These are phyloP conservation scores for Pseudotriccus pelzelni DNA, from an alignment of 2,797 vertebrate genomes.

Conservation along the genomic window DNA sequence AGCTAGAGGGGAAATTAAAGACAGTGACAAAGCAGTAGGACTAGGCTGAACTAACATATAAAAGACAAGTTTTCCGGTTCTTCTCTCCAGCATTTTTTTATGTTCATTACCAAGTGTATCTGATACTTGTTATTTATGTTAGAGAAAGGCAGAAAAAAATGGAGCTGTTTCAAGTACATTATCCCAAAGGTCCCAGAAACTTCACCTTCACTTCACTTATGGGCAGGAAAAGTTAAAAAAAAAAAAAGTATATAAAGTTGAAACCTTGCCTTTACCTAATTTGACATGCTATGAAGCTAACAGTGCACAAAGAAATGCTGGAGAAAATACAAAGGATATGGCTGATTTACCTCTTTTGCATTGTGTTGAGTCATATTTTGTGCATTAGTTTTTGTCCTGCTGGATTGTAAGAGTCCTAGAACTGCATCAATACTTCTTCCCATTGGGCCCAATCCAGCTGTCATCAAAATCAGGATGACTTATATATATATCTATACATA, in stretches of 20 bases:
- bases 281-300: not conserved
- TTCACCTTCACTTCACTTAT: not conserved
- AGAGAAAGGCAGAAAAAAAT: not conserved
- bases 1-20: slow-evolving; percentile 56
- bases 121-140: slow-evolving; percentile 39
- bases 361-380: not conserved
- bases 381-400: not conserved
- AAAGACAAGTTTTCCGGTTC: slow-evolving; percentile 42
- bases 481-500: not conserved
- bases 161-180: not conserved
- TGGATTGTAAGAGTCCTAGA: not conserved
- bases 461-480: not conserved
- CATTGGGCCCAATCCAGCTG: not conserved
- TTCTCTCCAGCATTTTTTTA: slow-evolving; percentile 12
- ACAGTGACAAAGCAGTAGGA: slow-evolving; percentile 44
- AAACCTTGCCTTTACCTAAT: not conserved
- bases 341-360: not conserved
- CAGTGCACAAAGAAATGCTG: not conserved
- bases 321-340: not conserved
- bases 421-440: not conserved
- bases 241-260: not conserved
- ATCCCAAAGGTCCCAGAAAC: not conserved
- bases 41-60: slow-evolving; percentile 8
- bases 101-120: slow-evolving; percentile 8
- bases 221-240: not conserved